These are phyloP conservation scores for Verasper variegatus DNA, from an alignment of 2,113 vertebrate species.

Conservation along the genomic window DNA sequence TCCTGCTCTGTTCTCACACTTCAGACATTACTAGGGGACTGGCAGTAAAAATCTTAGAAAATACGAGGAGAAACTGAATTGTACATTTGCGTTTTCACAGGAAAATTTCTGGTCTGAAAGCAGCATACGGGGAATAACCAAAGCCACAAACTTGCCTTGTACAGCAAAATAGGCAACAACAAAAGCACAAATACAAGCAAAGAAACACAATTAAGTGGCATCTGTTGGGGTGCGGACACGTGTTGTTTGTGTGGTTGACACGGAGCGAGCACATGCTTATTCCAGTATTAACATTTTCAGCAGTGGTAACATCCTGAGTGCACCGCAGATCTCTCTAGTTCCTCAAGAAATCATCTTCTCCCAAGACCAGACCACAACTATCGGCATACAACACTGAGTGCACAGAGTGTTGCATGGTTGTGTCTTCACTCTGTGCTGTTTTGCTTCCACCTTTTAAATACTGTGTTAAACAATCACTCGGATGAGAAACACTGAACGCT, in stretches of 20 bases:
- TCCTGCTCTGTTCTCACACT: no score
- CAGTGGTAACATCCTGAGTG: constrained; percentile 26
- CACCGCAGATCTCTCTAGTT: constrained; percentile 1
- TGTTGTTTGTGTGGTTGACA: constrained; percentile 21
- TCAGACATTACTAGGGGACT: no score
- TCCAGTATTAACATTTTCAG: constrained; percentile 18
- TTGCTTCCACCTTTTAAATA: constrained; percentile 19
- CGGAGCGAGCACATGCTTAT: neutral
- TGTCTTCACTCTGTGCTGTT: constrained; percentile 5
- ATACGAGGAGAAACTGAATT: no score
- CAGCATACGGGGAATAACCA: no score
- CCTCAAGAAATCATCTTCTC: constrained; percentile 18
- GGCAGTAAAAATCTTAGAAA: no score
- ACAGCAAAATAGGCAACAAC: no score
- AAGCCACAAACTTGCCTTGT: no score
- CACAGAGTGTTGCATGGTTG: neutral
- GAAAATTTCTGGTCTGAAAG: neutral
- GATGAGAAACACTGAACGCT: neutral
- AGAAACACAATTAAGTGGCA: constrained; percentile 2
- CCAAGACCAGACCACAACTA: constrained; percentile 3
- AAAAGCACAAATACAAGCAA: neutral
- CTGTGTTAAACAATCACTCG: neutral
- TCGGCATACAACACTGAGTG: neutral
- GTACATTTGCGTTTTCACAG: no score
- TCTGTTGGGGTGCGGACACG: constrained; percentile 25